phyloP scores from a whole-genome alignment of 2,888 invertebrate species.

The Celastrina argiolus region DNA sequence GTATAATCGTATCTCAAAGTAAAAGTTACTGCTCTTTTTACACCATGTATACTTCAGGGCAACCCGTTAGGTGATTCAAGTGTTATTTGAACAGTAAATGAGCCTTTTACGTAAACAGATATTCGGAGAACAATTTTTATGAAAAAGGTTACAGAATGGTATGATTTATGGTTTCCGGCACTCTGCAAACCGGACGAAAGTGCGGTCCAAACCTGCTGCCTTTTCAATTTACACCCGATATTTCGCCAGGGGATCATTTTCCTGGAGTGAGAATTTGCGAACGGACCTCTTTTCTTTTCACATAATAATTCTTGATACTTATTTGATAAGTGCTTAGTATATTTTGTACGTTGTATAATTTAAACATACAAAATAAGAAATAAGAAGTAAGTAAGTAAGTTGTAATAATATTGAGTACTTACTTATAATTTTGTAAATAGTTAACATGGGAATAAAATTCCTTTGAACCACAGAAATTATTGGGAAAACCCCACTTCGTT shows the following conservation, averaged over 20 bases:
- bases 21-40: too few species aligned
- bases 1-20: too few species aligned
- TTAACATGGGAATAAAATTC: too few species aligned
- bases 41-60: not conserved
- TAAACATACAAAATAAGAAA: too few species aligned
- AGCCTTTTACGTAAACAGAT: not conserved
- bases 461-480: too few species aligned
- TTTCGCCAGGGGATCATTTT: constrained; percentile 1
- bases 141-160: constrained; percentile 4
- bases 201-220: not conserved
- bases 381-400: too few species aligned
- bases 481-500: not conserved
- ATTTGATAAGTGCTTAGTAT: not conserved
- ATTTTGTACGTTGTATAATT: too few species aligned
- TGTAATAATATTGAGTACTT: too few species aligned
- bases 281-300: not conserved
- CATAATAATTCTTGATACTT: not conserved
- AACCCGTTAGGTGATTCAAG: not conserved
- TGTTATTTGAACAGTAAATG: not conserved
- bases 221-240: constrained; percentile 10
- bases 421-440: too few species aligned
- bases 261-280: not conserved
- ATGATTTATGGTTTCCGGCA: constrained; percentile 8
- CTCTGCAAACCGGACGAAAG: constrained; percentile 4
- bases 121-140: not conserved